A percentile compares a stretch with the other conserved stretches of the same genome.
Conservation (phyloP, 2,888 invertebrate species). For the Penaeus monodon region DNA sequence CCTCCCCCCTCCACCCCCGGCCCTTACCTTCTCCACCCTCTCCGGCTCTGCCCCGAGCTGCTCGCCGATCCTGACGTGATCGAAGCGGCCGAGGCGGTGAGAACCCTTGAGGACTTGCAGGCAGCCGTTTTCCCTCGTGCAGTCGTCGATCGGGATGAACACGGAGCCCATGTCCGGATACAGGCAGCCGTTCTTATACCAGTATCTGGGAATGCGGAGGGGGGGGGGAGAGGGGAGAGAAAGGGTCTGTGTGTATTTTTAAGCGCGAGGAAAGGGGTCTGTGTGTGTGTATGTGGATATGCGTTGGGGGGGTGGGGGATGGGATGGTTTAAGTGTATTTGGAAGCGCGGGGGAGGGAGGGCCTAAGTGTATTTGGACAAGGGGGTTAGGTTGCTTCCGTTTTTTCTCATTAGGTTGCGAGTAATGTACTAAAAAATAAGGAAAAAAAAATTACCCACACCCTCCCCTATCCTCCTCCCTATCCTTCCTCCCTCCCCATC, state of each 20-base stretch:
- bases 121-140: constrained; percentile 51
- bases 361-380: too few species aligned
- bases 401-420: too few species aligned
- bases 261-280: neutral
- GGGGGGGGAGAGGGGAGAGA: neutral
- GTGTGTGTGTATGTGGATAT: too few species aligned
- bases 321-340: too few species aligned
- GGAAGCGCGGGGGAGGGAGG: neutral
- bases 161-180: constrained; percentile 61
- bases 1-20: too few species aligned
- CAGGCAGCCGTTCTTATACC: constrained; percentile 59
- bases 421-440: too few species aligned
- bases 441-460: neutral
- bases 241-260: too few species aligned
- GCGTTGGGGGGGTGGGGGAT: too few species aligned
- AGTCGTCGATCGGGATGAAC: constrained; percentile 58
- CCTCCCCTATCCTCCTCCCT: neutral
- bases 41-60: constrained; percentile 45
- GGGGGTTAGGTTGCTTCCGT: too few species aligned
- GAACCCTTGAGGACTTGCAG: constrained; percentile 56
- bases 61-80: constrained; percentile 46
- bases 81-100: constrained; percentile 50
- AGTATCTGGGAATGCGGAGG: constrained; percentile 40
- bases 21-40: constrained; percentile 35
- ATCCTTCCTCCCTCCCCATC: neutral